phyloP scores from a whole-genome alignment of 2,888 invertebrate species.

The Synergus japonicus region DNA sequence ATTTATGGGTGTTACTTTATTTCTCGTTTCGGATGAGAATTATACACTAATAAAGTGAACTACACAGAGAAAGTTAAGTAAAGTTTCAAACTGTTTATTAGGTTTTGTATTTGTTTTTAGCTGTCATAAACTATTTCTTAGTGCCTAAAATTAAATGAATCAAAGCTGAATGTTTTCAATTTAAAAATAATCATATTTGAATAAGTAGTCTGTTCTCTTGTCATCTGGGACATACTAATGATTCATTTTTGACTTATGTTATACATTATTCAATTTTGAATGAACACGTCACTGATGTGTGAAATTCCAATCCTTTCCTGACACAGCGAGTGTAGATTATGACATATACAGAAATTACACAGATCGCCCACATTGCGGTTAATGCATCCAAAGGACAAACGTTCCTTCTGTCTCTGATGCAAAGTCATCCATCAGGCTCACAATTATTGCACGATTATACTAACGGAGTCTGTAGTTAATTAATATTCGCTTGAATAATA shows the following conservation, averaged over 20 bases:
- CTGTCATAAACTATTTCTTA: neutral
- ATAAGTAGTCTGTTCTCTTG: neutral
- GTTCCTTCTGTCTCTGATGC: neutral
- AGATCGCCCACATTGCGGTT: conserved; percentile 5
- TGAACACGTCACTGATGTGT: conserved; percentile 4
- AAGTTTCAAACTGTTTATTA: conserved; percentile 18
- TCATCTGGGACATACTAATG: neutral
- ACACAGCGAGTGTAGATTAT: conserved; percentile 19
- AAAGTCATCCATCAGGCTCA: neutral
- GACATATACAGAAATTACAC: conserved; percentile 11
- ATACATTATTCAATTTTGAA: conserved; percentile 24
- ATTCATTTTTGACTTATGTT: conserved; percentile 21
- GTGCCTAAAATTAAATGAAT: neutral
- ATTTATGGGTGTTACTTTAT: conserved; percentile 17
- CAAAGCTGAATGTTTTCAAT: neutral
- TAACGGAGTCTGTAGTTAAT: too few relatives aligned
- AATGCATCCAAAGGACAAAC: neutral
- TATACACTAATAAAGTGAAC: conserved; percentile 23
- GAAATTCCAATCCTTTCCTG: conserved; percentile 9
- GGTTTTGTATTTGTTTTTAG: neutral
- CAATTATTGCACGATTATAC: too few relatives aligned
- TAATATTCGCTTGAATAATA: too few relatives aligned
- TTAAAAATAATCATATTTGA: neutral
- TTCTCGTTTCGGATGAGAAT: conserved; percentile 12
- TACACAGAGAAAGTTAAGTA: conserved; percentile 9